A percentile compares a stretch with the other conserved stretches of the same genome.
Conservation (phyloP, 2,888 invertebrate genomes). For the Falcaria lacertinaria region DNA sequence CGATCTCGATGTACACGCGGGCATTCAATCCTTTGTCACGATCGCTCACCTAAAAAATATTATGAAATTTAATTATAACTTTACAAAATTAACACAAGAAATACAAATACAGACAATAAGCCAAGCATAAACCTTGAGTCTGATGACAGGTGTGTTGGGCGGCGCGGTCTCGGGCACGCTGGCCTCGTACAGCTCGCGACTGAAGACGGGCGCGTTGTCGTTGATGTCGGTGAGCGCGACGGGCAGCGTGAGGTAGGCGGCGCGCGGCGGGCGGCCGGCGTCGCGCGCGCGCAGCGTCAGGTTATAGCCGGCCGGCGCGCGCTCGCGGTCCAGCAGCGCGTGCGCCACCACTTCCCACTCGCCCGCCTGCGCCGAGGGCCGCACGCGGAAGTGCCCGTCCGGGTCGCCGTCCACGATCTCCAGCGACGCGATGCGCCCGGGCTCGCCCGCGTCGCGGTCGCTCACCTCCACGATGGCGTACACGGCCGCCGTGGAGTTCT, state of each 20-base stretch:
- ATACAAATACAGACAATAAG: too few relatives aligned
- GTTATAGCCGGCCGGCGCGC: conserved; percentile 90
- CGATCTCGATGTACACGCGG: conserved; percentile 91
- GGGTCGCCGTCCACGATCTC: conserved; percentile 95
- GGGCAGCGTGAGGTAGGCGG: conserved; percentile 88
- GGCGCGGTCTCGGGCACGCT: conserved; percentile 94
- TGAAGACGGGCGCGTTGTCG: conserved; percentile 93
- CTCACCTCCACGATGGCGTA: conserved; percentile 93
- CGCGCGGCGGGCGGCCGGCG: conserved; percentile 87
- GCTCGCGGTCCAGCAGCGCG: conserved; percentile 87
- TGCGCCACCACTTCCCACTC: conserved; percentile 91
- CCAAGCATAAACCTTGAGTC: conserved; percentile 89
- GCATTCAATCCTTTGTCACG: conserved; percentile 91
- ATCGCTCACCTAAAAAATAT: conserved; percentile 86
- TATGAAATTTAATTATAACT: too few relatives aligned
- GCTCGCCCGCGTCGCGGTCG: conserved; percentile 90
- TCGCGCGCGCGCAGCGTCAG: conserved; percentile 92
- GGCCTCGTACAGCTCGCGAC: conserved; percentile 91
- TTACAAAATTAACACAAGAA: too few relatives aligned
- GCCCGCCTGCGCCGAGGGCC: conserved; percentile 80
- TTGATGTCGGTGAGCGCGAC: conserved; percentile 90
- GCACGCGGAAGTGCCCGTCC: conserved; percentile 91
- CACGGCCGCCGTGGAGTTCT: conserved; percentile 89
- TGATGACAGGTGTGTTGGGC: conserved; percentile 91
- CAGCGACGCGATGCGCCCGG: conserved; percentile 89